These are phyloP conservation scores for Amphibalanus amphitrite DNA, from an alignment of 1,140 invertebrate species.

Conservation along the genomic window DNA sequence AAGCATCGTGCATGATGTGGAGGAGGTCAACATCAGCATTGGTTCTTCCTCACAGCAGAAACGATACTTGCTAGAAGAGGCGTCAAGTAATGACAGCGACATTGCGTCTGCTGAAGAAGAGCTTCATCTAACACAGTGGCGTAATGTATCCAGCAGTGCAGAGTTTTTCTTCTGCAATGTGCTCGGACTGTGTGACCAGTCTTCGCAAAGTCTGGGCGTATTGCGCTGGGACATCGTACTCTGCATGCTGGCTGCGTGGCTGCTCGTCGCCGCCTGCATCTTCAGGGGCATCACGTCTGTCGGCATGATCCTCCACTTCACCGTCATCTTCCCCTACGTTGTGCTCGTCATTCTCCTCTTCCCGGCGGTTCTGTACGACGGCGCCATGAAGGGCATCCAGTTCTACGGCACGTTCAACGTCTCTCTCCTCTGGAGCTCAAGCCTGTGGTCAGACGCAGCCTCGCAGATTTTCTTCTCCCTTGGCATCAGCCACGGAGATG, in stretches of 20 bases:
- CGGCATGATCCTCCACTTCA: conserved; percentile 23
- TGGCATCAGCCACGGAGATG: conserved; percentile 61
- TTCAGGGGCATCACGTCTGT: background rate
- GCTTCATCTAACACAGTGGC: background rate
- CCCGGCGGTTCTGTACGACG: conserved; percentile 10
- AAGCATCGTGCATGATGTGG: too few species aligned
- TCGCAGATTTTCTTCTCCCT: conserved; percentile 73
- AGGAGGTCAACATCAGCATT: too few species aligned
- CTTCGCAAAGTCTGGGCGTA: background rate
- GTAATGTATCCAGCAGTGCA: background rate
- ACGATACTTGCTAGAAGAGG: too few species aligned
- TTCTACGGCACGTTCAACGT: background rate
- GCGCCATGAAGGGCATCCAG: background rate
- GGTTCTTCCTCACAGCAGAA: too few species aligned
- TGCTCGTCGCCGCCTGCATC: conserved; percentile 3
- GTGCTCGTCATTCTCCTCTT: conserved; percentile 25
- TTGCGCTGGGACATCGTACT: background rate
- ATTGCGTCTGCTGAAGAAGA: background rate
- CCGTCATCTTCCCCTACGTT: conserved; percentile 27
- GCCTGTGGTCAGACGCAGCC: conserved; percentile 62
- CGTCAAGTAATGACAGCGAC: too few species aligned
- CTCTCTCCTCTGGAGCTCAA: background rate
- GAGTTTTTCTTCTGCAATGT: background rate
- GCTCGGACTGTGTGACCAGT: background rate
- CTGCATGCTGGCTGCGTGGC: conserved; percentile 7